A percentile compares a stretch with the other conserved stretches of the same genome.
phyloP scores from a whole-genome alignment of 1,140 invertebrate genomes.

The Heliconius himera region DNA sequence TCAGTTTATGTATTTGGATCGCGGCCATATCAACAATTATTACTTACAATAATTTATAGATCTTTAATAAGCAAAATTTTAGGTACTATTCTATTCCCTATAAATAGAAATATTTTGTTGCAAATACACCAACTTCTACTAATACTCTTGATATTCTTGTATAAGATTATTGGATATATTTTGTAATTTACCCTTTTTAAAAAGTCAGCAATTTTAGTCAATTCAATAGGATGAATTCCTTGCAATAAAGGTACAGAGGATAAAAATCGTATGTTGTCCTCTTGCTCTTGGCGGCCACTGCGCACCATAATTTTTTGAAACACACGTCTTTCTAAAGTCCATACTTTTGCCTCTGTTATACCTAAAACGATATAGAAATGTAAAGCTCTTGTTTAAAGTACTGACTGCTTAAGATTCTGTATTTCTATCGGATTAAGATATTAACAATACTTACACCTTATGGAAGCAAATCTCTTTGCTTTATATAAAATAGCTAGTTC shows the following conservation, averaged over 20 bases:
- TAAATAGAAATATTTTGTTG: neutral
- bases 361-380: conserved; percentile 78
- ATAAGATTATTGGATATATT: neutral
- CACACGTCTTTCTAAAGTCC: conserved; percentile 92
- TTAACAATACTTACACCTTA: conserved; percentile 85
- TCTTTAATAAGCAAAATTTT: conserved; percentile 16
- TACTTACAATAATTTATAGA: conserved; percentile 17
- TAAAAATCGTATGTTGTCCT: conserved; percentile 93
- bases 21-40: conserved; percentile 25
- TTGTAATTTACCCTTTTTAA: conserved; percentile 87
- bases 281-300: conserved; percentile 89
- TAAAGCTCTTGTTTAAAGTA: neutral
- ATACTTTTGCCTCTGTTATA: conserved; percentile 90
- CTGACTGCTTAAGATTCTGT: too few relatives aligned
- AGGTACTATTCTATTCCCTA: neutral
- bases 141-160: too few relatives aligned
- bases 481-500: conserved; percentile 97
- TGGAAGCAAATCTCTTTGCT: conserved; percentile 93
- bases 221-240: conserved; percentile 89
- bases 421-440: neutral
- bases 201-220: conserved; percentile 94
- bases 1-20: conserved; percentile 21
- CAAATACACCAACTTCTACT: too few relatives aligned
- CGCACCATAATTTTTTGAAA: conserved; percentile 95
- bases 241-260: conserved; percentile 91